Base-by-base conservation (phyloP, 1,140 invertebrate genomes). In the Odontomachus brunneus region DNA sequence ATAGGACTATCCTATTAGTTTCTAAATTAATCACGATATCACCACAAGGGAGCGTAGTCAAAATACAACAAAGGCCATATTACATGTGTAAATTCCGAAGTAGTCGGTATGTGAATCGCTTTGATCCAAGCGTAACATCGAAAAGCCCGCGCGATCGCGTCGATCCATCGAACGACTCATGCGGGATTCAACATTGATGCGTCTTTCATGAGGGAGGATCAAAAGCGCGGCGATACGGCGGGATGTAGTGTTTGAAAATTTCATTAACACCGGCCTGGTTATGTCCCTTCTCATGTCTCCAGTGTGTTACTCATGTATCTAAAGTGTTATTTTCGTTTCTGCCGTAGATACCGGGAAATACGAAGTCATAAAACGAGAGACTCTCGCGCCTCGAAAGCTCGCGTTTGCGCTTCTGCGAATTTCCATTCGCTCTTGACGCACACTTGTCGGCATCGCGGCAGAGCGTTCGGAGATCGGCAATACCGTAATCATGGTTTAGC, bases 71-170 rank as follows among this genome's bases (percentile, higher is more conserved):
- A 76, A 76, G 60, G 9, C 3, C 49, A 44, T 44, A 44, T 44
- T 44, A 11, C 38, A 49, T 14, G 29, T 14, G 19, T 33, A 53
- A 66, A 65, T 65, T 66, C 51, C 62, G 19, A 14, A 33, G 12
- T 29, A 29, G 15, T 1, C 14, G 14, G 49, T 48, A 26, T 15
- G 29, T 33, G 29, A 44, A 22, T 38, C n/a, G 63, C 38, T 65
- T 76, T 76, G 73, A 65, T 76, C 44, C 44, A 53, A 4, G 3
- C 19, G 24, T 12, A 63, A 63, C 33, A 26, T 67, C 44, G 38
- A 65, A 76, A 51, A 26, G 14, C 17, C n/a, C n/a, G 19, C 55
- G 4, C 17, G 4, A 2, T 17, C 19, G 12, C 2, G 17, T 48
- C 19, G 22, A 9, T 53, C 63, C n/a, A 65, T 14, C 15, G 38